Evolutionary conservation across 2,797 vertebrate genomes (phyloP).

Genomic region (Myotis vivesi): DNA sequence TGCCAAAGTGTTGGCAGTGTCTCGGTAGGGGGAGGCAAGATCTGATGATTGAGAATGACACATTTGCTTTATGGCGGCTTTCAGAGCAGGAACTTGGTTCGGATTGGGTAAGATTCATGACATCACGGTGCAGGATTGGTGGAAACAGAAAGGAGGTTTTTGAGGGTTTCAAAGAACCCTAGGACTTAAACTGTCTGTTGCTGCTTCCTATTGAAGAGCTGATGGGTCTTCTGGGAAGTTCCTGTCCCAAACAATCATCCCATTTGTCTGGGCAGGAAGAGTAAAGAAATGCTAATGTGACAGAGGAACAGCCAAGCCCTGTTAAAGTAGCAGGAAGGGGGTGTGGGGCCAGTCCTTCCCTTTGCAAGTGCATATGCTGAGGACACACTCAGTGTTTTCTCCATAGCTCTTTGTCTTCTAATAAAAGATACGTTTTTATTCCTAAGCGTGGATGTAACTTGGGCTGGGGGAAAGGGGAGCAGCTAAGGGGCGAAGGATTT

Average conservation of each 20-base stretch:
- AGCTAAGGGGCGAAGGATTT: neutral
- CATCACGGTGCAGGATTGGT: neutral
- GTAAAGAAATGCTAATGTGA: slow-evolving; percentile 35
- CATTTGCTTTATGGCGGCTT: neutral
- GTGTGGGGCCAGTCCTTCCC: neutral
- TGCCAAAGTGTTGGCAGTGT: accelerated
- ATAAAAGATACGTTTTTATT: neutral
- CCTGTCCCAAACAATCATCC: neutral
- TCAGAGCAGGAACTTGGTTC: neutral
- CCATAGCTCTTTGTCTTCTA: neutral
- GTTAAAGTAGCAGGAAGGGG: neutral
- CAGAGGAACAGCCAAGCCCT: neutral
- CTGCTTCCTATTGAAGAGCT: neutral
- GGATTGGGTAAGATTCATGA: neutral
- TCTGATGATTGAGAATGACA: neutral
- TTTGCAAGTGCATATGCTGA: neutral
- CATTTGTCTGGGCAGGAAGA: neutral
- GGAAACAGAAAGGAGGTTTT: neutral
- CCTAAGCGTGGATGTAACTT: neutral
- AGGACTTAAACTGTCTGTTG: neutral
- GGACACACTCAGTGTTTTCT: neutral
- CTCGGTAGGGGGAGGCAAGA: neutral
- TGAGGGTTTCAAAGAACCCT: neutral
- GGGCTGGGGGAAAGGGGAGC: neutral
- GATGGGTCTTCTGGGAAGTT: neutral